Evolutionary conservation across 37 sponge, comb jelly and placozoan species (phyloP).

Genomic region (Dysidea cf. avara): DNA sequence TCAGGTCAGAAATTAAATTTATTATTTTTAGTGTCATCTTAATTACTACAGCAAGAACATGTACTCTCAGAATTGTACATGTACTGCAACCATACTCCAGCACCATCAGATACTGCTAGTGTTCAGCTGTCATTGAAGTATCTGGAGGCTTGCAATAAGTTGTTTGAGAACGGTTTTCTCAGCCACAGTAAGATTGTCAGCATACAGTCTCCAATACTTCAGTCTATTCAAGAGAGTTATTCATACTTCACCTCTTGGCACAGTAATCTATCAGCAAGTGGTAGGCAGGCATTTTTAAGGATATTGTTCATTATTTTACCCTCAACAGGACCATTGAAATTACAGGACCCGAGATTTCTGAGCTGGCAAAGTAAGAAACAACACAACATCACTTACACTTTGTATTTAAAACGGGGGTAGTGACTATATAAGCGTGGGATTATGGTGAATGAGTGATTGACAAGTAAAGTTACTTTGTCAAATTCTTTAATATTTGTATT

Average conservation of each 20-base stretch:
- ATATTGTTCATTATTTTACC: not conserved
- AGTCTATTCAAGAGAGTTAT: not conserved
- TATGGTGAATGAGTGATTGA: too few relatives aligned
- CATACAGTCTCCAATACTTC: not conserved
- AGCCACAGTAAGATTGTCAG: not conserved
- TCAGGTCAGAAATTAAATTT: not conserved
- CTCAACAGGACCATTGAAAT: not conserved
- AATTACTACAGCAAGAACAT: conserved; percentile 1
- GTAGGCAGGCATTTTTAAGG: too few relatives aligned
- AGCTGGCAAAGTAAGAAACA: conserved; percentile 23
- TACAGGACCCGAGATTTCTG: too few relatives aligned
- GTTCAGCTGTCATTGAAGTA: not conserved
- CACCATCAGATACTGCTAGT: not conserved
- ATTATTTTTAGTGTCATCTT: not conserved
- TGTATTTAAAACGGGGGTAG: too few relatives aligned
- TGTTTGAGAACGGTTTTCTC: too few relatives aligned
- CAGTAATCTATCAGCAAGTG: too few relatives aligned
- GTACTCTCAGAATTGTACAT: not conserved
- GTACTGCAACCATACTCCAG: not conserved
- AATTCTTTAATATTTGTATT: too few relatives aligned
- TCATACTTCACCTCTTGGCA: not conserved
- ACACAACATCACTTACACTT: too few relatives aligned
- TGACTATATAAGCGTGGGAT: too few relatives aligned
- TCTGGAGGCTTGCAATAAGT: conserved; percentile 15
- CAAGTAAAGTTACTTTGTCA: too few relatives aligned